Evolutionary conservation across 2,888 invertebrate species (phyloP).

Genomic region (Shargacucullia verbasci): DNA sequence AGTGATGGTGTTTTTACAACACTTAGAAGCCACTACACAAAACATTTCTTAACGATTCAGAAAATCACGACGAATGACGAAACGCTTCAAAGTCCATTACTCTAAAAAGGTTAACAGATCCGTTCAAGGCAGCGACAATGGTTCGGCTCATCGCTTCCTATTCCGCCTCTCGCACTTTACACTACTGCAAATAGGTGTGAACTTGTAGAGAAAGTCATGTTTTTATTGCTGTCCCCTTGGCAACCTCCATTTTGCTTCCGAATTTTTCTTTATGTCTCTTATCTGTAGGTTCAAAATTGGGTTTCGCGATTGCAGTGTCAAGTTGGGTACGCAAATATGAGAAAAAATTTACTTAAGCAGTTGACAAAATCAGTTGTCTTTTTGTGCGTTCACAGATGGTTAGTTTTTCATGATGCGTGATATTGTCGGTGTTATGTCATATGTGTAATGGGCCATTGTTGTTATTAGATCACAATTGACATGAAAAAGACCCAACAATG

Average conservation of each 20-base stretch:
- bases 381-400: constrained; percentile 16
- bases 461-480: neutral
- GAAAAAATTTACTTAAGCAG: constrained; percentile 31
- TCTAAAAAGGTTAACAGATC: constrained; percentile 33
- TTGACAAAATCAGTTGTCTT: constrained; percentile 25
- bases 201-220: constrained; percentile 70
- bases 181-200: constrained; percentile 74
- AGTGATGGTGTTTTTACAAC: neutral
- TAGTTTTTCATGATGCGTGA: constrained; percentile 23
- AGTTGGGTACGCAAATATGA: constrained; percentile 40
- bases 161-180: constrained; percentile 60
- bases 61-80: constrained; percentile 3
- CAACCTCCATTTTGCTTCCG: constrained; percentile 15
- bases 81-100: constrained; percentile 6
- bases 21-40: neutral
- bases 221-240: constrained; percentile 53
- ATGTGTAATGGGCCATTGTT: constrained; percentile 11
- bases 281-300: constrained; percentile 26
- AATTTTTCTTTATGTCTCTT: constrained; percentile 21
- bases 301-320: constrained; percentile 9
- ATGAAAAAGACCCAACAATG: neutral
- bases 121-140: constrained; percentile 50
- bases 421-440: constrained; percentile 28
- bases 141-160: constrained; percentile 56
- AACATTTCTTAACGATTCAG: constrained; percentile 3